phyloP scores from a whole-genome alignment of 1,140 invertebrate genomes.

The Copidosoma floridanum region DNA sequence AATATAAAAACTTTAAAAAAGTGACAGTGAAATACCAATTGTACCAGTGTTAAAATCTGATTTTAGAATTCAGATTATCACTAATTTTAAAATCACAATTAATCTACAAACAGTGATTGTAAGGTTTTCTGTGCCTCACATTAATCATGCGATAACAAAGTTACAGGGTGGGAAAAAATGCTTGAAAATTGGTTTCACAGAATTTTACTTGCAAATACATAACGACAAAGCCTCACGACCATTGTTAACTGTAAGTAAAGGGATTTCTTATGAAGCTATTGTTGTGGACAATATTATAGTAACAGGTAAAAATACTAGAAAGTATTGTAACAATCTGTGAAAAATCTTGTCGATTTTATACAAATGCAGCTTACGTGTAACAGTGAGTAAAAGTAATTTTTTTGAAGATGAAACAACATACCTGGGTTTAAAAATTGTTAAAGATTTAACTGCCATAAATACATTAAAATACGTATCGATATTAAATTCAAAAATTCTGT shows the following conservation, averaged over 20 bases:
- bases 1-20: conserved; percentile 24
- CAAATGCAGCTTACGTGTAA: too few species aligned
- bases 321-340: too few species aligned
- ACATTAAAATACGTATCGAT: too few species aligned
- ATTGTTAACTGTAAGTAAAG: conserved; percentile 12
- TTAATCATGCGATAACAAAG: conserved; percentile 13
- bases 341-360: too few species aligned
- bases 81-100: neutral
- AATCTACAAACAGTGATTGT: neutral
- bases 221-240: neutral
- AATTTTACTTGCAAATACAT: conserved; percentile 24
- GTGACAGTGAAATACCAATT: conserved; percentile 50
- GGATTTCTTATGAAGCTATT: too few species aligned
- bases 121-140: neutral
- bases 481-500: too few species aligned
- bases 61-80: conserved; percentile 36
- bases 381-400: too few species aligned
- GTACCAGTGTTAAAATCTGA: conserved; percentile 47
- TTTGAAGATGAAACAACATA: too few species aligned
- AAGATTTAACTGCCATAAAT: too few species aligned
- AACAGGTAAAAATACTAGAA: too few species aligned
- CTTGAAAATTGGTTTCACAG: conserved; percentile 4
- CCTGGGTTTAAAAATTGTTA: too few species aligned
- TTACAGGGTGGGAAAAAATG: conserved; percentile 1
- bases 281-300: too few species aligned